Percentiles rank a stretch among this genome's conserved stretches.
These are phyloP conservation scores for Brienomyrus brachyistius DNA, from an alignment of 2,113 vertebrate genomes.

Conservation along the genomic window DNA sequence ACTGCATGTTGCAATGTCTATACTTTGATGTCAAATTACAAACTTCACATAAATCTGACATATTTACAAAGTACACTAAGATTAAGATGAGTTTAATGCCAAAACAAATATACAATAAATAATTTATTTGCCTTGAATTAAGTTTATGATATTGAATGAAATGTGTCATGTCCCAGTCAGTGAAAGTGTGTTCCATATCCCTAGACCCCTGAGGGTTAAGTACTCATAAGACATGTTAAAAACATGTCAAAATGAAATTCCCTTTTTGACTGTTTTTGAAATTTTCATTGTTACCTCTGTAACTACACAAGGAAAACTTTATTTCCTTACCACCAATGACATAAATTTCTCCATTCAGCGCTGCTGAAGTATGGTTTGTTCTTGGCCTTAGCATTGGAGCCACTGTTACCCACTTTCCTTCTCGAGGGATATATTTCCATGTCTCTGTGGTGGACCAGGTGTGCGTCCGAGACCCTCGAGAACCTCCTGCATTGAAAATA, in stretches of 20 bases:
- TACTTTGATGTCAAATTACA: too few species aligned
- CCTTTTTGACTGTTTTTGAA: background rate
- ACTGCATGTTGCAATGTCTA: too few species aligned
- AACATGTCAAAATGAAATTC: background rate
- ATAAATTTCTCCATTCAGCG: constrained; percentile 89
- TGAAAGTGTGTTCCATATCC: too few species aligned
- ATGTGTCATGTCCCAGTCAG: too few species aligned
- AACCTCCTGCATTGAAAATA: constrained; percentile 68
- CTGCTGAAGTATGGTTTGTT: constrained; percentile 81
- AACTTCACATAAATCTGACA: too few species aligned
- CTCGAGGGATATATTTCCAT: constrained; percentile 81
- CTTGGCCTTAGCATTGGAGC: constrained; percentile 83
- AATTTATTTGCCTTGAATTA: too few species aligned
- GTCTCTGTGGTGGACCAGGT: constrained; percentile 91
- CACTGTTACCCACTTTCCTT: constrained; percentile 74
- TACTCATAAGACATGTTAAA: background rate
- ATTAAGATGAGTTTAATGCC: too few species aligned
- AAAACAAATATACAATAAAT: too few species aligned
- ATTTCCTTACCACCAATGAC: constrained; percentile 78
- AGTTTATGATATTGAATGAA: too few species aligned
- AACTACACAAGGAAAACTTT: constrained; percentile 4
- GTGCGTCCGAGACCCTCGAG: constrained; percentile 78
- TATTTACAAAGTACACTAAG: too few species aligned
- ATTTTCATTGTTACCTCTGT: constrained; percentile 31
- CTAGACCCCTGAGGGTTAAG: background rate